phyloP scores from a whole-genome alignment of 2,888 invertebrate genomes.

The Luffia ferchaultella region DNA sequence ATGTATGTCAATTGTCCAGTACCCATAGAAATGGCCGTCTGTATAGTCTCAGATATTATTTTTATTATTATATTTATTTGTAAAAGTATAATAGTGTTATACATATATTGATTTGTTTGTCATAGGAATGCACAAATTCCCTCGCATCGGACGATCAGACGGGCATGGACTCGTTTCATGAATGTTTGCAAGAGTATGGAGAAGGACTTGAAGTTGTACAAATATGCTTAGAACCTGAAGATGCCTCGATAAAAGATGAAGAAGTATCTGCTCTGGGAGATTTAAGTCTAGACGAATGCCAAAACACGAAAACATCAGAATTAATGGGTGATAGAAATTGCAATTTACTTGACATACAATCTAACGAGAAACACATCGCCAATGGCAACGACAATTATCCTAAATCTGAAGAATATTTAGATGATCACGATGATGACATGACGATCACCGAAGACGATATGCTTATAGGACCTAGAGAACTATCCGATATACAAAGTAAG shows the following conservation, averaged over 20 bases:
- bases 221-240: constrained; percentile 69
- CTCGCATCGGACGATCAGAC: constrained; percentile 69
- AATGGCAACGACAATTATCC: constrained; percentile 32
- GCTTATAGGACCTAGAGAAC: constrained; percentile 40
- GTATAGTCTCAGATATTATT: too few species aligned
- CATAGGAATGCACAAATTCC: constrained; percentile 61
- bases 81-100: not conserved
- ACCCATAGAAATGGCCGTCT: too few species aligned
- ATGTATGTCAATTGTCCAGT: too few species aligned
- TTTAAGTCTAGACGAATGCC: constrained; percentile 48
- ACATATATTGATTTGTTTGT: constrained; percentile 15
- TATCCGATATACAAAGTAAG: constrained; percentile 39
- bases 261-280: constrained; percentile 53
- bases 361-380: constrained; percentile 23
- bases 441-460: constrained; percentile 58
- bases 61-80: too few species aligned
- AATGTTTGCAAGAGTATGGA: constrained; percentile 71
- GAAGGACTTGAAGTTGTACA: constrained; percentile 70
- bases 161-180: constrained; percentile 71
- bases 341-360: constrained; percentile 19
- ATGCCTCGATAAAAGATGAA: constrained; percentile 59
- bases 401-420: constrained; percentile 52
- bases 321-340: constrained; percentile 19
- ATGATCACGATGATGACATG: constrained; percentile 55
- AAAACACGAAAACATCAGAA: constrained; percentile 22